These are phyloP conservation scores for Lycophotia porphyrea DNA, from an alignment of 2,888 invertebrate genomes.

Conservation along the genomic window DNA sequence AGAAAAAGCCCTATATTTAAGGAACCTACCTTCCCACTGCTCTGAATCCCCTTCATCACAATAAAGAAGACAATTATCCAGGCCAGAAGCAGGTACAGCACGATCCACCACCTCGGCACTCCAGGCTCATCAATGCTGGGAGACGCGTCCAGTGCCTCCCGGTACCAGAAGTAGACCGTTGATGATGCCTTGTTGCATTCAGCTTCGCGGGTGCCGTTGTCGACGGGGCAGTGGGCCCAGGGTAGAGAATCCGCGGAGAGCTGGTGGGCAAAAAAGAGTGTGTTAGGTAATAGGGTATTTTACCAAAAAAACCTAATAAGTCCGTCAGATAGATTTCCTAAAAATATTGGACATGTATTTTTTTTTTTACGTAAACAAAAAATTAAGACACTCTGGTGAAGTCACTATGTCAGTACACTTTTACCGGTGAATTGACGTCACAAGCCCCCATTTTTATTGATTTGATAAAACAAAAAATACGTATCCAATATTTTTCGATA, in stretches of 20 bases:
- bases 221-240: conserved; percentile 95
- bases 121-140: conserved; percentile 96
- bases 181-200: conserved; percentile 96
- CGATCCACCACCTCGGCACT: conserved; percentile 98
- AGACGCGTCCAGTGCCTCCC: conserved; percentile 96
- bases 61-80: conserved; percentile 98
- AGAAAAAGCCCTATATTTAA: background rate
- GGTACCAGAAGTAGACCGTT: conserved; percentile 98
- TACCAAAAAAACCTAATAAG: too few species aligned
- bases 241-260: conserved; percentile 92
- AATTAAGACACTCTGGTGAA: too few species aligned
- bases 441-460: too few species aligned
- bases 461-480: too few species aligned
- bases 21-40: conserved; percentile 95
- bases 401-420: too few species aligned
- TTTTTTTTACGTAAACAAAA: too few species aligned
- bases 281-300: background rate
- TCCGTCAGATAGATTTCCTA: too few species aligned
- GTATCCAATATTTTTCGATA: too few species aligned
- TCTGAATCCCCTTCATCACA: conserved; percentile 99
- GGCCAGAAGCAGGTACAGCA: conserved; percentile 95
- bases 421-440: too few species aligned
- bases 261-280: conserved; percentile 81
- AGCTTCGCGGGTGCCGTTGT: conserved; percentile 92
- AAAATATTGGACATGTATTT: too few species aligned